phyloP scores from a whole-genome alignment of 2,888 invertebrate genomes.

The Taenaris catops region DNA sequence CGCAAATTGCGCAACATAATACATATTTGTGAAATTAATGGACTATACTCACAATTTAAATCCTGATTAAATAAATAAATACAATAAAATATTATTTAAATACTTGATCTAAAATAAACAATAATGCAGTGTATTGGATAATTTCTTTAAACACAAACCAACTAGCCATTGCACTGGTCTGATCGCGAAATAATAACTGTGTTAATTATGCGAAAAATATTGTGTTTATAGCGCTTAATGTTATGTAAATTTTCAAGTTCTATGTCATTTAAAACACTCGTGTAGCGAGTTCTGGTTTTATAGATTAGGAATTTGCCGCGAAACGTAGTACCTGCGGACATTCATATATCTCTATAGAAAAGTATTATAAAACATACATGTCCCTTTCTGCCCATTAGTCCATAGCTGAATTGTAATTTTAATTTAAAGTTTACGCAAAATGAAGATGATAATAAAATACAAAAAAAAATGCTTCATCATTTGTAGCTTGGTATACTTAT shows the following conservation, averaged over 20 bases:
- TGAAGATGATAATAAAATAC: no score
- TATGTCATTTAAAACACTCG: conserved; percentile 52
- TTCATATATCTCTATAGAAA: no score
- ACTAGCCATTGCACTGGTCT: conserved; percentile 21
- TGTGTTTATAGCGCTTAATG: conserved; percentile 49
- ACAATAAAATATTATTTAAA: no score
- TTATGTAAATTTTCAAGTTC: conserved; percentile 71
- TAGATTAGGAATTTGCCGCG: conserved; percentile 21
- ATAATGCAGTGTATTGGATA: no score
- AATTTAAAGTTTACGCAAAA: no score
- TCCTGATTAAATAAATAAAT: background rate
- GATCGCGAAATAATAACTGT: conserved; percentile 39
- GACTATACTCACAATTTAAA: background rate
- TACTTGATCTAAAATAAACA: no score
- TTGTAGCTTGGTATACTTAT: no score
- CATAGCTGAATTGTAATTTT: no score
- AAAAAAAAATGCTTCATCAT: no score
- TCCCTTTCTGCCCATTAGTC: no score
- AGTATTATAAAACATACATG: no score
- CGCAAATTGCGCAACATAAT: no score
- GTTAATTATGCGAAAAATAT: conserved; percentile 37
- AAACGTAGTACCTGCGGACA: conserved; percentile 5
- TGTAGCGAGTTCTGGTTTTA: conserved; percentile 41
- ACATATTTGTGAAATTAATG: background rate
- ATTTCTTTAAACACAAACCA: background rate